Evolutionary conservation across 2,113 vertebrate genomes (phyloP), one percentile per base, ranked within the genome.

Genomic region (Symphodus melops): DNA sequence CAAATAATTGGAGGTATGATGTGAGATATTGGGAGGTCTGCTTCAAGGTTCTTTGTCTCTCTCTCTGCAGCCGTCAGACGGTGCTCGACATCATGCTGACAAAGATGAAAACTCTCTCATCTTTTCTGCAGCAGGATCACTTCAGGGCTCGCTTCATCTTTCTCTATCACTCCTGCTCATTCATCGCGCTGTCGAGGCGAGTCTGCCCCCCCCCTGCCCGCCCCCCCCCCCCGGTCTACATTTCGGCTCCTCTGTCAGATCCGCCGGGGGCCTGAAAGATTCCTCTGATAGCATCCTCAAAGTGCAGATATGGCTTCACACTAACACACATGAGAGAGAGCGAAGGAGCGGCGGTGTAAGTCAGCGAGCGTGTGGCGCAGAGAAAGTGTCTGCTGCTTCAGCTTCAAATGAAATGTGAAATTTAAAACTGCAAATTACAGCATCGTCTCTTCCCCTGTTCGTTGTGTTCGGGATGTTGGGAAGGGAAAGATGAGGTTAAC

Each of bases 241-340:
- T 74, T 76, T 71, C 64, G 71, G 66, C 79, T 54, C 58, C 60
- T 80, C 70, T 16, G n/a, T 89, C 83, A 81, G 89, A 70, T 79
- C 70, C 10, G 52, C 79, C 77, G n/a, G 67, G 72, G 78, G 78
- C 76, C 79, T 68, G 57, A 72, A 81, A 74, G 77, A 83, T 65
- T 67, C 21, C 79, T 85, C 53, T 81, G 82, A 89, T 73, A 16
- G 42, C 74, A 41, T 65, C 68, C 79, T 86, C 73, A 78, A 71
- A 82, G 68, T 69, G 59, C 42, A 77, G 82, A 84, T 79, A 75
- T 72, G 72, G 72, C 77, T 68, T 57, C 67, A 58, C 69, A 13
- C 85, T 77, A 69, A 63, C 49, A 69, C 59, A 72, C 48, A 77
- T 81, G 54, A 81, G 84, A 14, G 37, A 28, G 46, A 36, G 23